Evolutionary conservation across 1,140 invertebrate genomes (phyloP).

Genomic region (Drosophila persimilis): DNA sequence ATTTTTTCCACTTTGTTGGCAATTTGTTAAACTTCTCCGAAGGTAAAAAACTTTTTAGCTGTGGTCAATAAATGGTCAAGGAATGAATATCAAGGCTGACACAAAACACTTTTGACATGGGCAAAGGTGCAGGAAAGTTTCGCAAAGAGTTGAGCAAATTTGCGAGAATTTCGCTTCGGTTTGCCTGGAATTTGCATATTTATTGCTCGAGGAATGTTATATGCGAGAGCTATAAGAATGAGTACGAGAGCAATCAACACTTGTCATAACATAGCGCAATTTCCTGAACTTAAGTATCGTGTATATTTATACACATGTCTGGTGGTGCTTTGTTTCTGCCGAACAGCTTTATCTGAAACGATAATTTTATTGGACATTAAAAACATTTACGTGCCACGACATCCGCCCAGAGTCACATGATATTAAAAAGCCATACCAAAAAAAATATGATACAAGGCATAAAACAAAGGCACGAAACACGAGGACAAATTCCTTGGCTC

Average conservation of each 20-base stretch:
- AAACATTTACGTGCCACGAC: slow-evolving; percentile 71
- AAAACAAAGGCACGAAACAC: slow-evolving; percentile 33
- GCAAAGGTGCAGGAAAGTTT: not conserved
- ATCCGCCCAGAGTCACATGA: slow-evolving; percentile 60
- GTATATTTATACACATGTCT: slow-evolving; percentile 26
- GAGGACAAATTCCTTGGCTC: slow-evolving; percentile 22
- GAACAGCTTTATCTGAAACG: slow-evolving; percentile 65
- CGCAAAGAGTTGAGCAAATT: too few species aligned
- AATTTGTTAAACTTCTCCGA: too few species aligned
- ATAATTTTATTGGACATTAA: slow-evolving; percentile 78
- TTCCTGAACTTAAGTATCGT: slow-evolving; percentile 29
- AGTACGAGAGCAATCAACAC: slow-evolving; percentile 39
- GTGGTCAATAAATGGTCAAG: not conserved
- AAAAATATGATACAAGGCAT: slow-evolving; percentile 63
- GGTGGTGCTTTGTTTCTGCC: slow-evolving; percentile 22
- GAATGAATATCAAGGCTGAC: too few species aligned
- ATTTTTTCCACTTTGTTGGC: not conserved
- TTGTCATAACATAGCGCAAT: slow-evolving; percentile 28
- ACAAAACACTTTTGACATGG: slow-evolving; percentile 1
- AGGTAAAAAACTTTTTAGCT: not conserved
- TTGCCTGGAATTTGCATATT: slow-evolving; percentile 8
- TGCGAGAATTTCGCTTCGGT: too few species aligned
- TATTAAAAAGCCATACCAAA: slow-evolving; percentile 70
- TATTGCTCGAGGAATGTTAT: not conserved
- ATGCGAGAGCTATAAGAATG: not conserved